A percentile compares a stretch with the other conserved stretches of the same genome.
Conservation (phyloP, 2,113 vertebrate species). For the Zosterops pallidus region DNA sequence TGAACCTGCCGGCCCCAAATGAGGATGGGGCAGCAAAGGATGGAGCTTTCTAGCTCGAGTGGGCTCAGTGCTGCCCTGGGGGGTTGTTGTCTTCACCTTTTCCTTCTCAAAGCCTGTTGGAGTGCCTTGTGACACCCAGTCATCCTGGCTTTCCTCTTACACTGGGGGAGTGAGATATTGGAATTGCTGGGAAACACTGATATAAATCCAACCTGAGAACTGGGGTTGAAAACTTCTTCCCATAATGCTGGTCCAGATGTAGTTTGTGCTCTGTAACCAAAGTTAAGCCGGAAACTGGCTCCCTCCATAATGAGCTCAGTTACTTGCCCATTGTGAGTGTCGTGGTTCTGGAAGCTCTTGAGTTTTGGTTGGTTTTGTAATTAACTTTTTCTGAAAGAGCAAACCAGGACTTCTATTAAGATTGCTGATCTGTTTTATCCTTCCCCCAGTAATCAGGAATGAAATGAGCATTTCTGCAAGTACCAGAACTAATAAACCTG, state of each 20-base stretch:
- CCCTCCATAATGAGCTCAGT: neutral
- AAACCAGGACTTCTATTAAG: neutral
- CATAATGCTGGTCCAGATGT: neutral
- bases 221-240: neutral
- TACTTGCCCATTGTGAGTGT: rapidly evolving
- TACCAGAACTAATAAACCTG: constrained; percentile 50
- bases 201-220: too few species aligned
- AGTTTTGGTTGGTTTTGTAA: neutral
- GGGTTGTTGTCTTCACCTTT: neutral
- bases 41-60: rapidly evolving
- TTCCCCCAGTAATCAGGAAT: neutral
- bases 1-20: neutral
- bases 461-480: constrained; percentile 21
- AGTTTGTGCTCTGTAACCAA: neutral
- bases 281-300: neutral
- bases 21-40: neutral
- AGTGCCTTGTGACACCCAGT: rapidly evolving
- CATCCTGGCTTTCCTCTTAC: neutral
- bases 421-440: neutral
- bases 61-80: neutral
- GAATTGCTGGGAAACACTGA: neutral
- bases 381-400: neutral
- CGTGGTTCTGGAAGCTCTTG: neutral
- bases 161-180: rapidly evolving
- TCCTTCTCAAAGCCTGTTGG: neutral